These are phyloP conservation scores for Sylvilagus bachmani DNA, from an alignment of 2,113 vertebrate genomes.

Conservation along the genomic window DNA sequence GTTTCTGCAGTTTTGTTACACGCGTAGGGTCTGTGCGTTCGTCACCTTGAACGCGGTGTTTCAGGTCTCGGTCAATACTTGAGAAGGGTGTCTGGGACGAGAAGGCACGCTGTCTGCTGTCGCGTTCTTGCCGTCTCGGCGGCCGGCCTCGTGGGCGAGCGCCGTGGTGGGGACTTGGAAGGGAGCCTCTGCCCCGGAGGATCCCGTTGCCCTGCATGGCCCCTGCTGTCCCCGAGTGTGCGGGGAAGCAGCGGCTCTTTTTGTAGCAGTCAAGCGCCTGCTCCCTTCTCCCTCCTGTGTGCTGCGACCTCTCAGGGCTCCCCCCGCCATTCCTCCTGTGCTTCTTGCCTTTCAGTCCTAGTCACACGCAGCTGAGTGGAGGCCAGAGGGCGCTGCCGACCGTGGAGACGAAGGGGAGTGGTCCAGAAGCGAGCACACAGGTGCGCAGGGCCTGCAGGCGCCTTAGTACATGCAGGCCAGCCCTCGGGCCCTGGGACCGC, in stretches of 20 bases:
- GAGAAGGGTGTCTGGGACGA: slow-evolving; percentile 29
- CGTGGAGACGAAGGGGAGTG: background rate
- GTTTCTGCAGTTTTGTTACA: slow-evolving; percentile 67
- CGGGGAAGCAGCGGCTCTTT: background rate
- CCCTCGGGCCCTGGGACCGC: background rate
- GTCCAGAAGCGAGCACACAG: background rate
- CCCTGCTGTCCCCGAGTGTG: background rate
- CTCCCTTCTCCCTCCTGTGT: background rate
- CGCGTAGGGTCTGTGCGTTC: background rate
- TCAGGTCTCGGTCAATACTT: slow-evolving; percentile 19
- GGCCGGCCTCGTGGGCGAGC: background rate
- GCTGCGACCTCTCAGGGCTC: slow-evolving; percentile 45
- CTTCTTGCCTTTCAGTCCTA: background rate
- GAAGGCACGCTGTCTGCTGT: background rate
- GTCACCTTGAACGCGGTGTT: background rate
- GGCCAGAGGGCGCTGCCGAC: background rate
- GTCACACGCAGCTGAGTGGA: background rate
- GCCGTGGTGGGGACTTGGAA: background rate
- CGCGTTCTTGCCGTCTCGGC: background rate
- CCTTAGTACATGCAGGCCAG: background rate
- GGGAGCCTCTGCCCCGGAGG: background rate
- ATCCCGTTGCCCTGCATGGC: background rate
- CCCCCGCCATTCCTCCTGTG: slow-evolving; percentile 1
- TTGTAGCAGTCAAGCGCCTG: background rate
- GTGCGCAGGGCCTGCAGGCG: background rate